These are phyloP conservation scores for Thamnophis sirtalis DNA, from an alignment of 2,113 vertebrate species.

Conservation along the genomic window DNA sequence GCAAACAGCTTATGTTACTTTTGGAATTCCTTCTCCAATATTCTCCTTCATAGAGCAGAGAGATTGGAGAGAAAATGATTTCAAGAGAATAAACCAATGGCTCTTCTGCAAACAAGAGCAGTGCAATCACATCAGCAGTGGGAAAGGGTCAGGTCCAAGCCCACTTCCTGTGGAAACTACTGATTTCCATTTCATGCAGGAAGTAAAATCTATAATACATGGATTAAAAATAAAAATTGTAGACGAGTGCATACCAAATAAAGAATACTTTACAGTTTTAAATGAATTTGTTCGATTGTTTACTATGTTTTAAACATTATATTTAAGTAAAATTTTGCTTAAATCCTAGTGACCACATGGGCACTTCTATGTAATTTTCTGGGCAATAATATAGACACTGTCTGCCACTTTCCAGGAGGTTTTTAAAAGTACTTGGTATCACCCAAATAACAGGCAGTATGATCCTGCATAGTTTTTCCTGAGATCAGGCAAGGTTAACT, in stretches of 20 bases:
- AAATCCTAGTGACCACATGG: neutral
- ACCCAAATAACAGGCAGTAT: neutral
- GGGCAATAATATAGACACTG: neutral
- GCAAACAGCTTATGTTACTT: neutral
- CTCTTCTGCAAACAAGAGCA: neutral
- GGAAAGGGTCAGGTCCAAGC: neutral
- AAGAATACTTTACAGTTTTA: neutral
- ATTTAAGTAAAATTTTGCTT: neutral
- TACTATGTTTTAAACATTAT: neutral
- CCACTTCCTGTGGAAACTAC: neutral
- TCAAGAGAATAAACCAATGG: neutral
- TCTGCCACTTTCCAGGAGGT: neutral
- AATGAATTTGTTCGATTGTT: neutral
- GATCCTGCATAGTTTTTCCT: neutral
- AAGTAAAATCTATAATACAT: neutral
- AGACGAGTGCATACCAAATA: neutral
- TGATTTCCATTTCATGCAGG: neutral
- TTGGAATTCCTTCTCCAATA: neutral
- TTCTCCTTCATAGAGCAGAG: neutral
- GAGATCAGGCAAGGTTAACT: neutral
- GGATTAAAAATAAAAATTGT: neutral
- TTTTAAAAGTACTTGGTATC: neutral
- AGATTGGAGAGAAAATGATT: neutral
- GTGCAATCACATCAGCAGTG: neutral
- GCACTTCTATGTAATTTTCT: neutral